Evolutionary conservation across 1,140 invertebrate genomes (phyloP), one percentile per base, ranked within the genome.

Genomic region (Camponotus vicinus): DNA sequence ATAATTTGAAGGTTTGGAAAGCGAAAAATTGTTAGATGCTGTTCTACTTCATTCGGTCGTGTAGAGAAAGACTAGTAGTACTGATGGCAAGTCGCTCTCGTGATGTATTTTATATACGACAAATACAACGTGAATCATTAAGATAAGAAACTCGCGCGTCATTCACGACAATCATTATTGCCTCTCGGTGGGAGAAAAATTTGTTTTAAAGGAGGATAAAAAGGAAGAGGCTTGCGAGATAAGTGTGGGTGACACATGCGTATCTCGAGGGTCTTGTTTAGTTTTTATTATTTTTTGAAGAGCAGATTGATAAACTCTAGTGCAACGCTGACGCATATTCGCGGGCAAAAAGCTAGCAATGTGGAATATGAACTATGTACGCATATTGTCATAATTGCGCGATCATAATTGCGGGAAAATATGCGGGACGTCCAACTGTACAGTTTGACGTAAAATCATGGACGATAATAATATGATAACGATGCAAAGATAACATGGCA

Each of bases 51-150:
- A 85, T 87, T 86, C 61, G 55, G 9, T 18, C 85, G 70, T 34
- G 52, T 9, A 13, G 52, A 52, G 70, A 32, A 18, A 34, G 64
- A 42, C 85, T 3, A 69, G 27, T 45, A 79, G 76, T 32, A 92
- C 92, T 92, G 90, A 69, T 78, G 79, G 66, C 15, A 21, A 37
- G 4, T 42, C 61, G 49, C 42, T 27, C 11, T 27, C 11, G 11
- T n/a, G 34, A 18, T 61, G 75, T 92, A 86, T 86, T 92, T 92
- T 92, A 92, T 92, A 92, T 92, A 92, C 79, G 86, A 86, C 83
- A 84, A 89, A 45, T 71, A 67, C 67, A 40, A 89, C 88, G 90
- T 91, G 57, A 75, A 83, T 78, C 85, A 37, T 59, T 13, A 52
- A 32, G 89, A 90, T 91, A 90, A 88, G 55, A 9, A 2, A 57